phyloP scores from a whole-genome alignment of 2,113 vertebrate species.

The Saccopteryx bilineata region DNA sequence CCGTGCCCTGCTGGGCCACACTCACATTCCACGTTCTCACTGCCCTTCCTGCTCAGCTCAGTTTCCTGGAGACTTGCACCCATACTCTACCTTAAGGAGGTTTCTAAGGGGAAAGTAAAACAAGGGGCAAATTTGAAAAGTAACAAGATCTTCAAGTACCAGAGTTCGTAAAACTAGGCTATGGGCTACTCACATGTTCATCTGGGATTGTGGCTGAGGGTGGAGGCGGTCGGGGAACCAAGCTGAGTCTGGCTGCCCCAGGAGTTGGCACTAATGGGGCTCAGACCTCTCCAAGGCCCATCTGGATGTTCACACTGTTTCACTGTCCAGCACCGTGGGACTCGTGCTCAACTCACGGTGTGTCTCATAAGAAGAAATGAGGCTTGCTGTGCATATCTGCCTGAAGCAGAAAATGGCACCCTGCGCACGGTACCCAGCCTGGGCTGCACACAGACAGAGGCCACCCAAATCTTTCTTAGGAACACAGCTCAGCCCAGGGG shows the following conservation, averaged over 20 bases:
- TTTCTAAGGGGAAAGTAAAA: neutral
- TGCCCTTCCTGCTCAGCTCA: neutral
- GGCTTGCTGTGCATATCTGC: neutral
- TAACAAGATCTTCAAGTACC: neutral
- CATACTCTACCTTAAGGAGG: neutral
- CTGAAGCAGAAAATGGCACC: neutral
- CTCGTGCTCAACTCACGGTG: neutral
- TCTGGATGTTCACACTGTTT: neutral
- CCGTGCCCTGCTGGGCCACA: neutral
- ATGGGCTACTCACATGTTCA: no score
- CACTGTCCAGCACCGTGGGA: neutral
- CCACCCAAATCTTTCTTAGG: neutral
- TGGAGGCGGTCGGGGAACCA: neutral
- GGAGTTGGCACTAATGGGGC: neutral
- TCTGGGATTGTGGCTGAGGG: neutral
- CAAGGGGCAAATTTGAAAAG: neutral
- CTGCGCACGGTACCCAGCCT: no score
- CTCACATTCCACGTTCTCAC: neutral
- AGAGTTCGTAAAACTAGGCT: neutral
- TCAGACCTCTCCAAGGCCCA: neutral
- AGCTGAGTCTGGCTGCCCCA: neutral
- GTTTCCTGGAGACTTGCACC: neutral
- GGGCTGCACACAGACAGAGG: neutral
- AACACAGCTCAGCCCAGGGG: neutral
- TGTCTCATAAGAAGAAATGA: neutral